Base-by-base conservation (phyloP, 2,797 vertebrate species). In the Sebastes steindachneri region DNA sequence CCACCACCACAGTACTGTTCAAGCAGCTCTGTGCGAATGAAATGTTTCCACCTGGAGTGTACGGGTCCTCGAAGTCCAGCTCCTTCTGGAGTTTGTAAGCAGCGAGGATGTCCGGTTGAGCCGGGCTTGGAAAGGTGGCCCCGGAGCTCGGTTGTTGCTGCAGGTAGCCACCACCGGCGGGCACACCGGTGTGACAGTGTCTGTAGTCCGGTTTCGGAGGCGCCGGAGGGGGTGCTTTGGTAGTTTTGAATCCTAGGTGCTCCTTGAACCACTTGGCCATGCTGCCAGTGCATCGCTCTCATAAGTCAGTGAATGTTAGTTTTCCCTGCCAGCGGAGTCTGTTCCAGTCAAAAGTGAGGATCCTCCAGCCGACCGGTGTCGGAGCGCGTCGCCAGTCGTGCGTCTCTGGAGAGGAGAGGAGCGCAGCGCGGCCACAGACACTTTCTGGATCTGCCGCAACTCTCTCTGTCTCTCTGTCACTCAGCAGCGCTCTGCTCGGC, bases 191-290 rank as follows among this genome's bases (percentile, higher is more conserved):
- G 91, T 95, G 90, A 90, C 96, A 96, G 85, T 95, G 93, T 82
- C 97, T 95, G 96, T 98, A 98, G 95, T 98, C 97, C 84, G 97
- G 97, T 74, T 98, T 98, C 53, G 97, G 97, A 63, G 97, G 97
- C 82, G 97, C 97, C 90, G 97, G 97, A 57, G 97, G 97, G 54
- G 96, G 93, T 68, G 96, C 95, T 95, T 97, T 98, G 95, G 96
- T 94, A 93, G 97, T 97, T 95, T 97, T 97, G 96, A 99, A 98
- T 94, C 97, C 97, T 75, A 98, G 96, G 94, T 98, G 97, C 92
- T 99, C 98, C 95, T 97, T 98, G 93, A 99, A 97, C 98, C 98
- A 99, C 96, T 96, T 97, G 95, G 98, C 98, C 96, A 99, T 98
- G 90, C 95, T 97, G 92, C 97, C 97, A 94, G 97, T 95, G 95